Base-by-base conservation (phyloP, 2,797 vertebrate species). In the Rhynchotus rufescens region DNA sequence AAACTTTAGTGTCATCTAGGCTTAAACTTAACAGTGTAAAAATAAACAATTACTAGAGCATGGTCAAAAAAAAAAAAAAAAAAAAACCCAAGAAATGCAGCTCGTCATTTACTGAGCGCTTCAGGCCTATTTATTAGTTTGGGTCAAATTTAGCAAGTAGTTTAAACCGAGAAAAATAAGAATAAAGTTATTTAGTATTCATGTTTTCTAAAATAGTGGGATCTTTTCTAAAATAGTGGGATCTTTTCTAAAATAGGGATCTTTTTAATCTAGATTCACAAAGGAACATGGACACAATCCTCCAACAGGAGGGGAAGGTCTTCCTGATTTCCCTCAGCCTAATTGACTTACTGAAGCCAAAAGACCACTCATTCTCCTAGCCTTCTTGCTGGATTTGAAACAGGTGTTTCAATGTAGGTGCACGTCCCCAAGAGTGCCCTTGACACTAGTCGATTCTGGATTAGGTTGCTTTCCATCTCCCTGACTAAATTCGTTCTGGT, bases 251-350 rank as follows among this genome's bases (percentile, higher is more conserved):
- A 75, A 85, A 49, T 2, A 7, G 13, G 6, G 3, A 1, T 1
- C 17, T 56, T 56, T 4, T 65, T 56, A 23, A 1, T 78, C 22
- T n/a, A 3, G 3, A 30, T 54, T 73, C 21, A 28, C 0, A 0
- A 7, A 4, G 6, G 67, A 8, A 62, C n/a, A 49, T 83, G 51
- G 66, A 89, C 93, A 73, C 7, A 6, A 44, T 49, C 22, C 30
- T 57, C 13, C n/a, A 25, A 23, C 10, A 51, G 54, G 69, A 83
- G 15, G 2, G 20, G 22, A 16, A 73, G 80, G 17, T 4, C 17
- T 30, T 20, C 78, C n/a, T 44, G 14, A 42, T 32, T 91, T 76
- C 12, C 16, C 26, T 51, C 54, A 65, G 6, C 13, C n/a, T 44
- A 30, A 19, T 71, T 71, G 66, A 51, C 45, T 36, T 54, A 28